Base-by-base conservation (phyloP, 2,888 invertebrate genomes). In the Ditula angustiorana region DNA sequence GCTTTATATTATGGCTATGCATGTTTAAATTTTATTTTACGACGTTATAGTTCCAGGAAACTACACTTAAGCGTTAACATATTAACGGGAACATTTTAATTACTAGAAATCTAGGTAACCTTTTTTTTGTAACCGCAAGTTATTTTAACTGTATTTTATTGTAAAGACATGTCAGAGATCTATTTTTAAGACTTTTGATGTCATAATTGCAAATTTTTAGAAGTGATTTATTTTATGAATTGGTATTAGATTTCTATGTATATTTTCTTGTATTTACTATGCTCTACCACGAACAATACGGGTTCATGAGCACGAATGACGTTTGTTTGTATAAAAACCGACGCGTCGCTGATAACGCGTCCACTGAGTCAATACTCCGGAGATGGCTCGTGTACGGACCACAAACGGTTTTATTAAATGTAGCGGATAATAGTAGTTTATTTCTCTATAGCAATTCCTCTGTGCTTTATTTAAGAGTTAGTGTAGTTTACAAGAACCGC, bases 221-320 rank as follows among this genome's bases (percentile, higher is more conserved):
- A 62, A 62, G 21, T 23, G 49, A 5, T 37, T 19, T 41, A 52
- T 60, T 44, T 52, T 60, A 52, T 60, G 52, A 41, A 44, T 58
- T 60, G 60, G 30, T 16, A 8, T 28, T 21, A 28, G 47, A 21
- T 61, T 56, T 56, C 11, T 61, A 49, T 47, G 8, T 30, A 41
- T 41, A 37, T 37, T 37, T 37, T 10, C 8, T 41, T 8, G 49
- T 63, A 63, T 57, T 57, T 24, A 44, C 24, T 16, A 44, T 24
- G 19, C 41, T 57, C 33, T 63, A 50, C 57, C 50, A 50, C n/a
- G 41, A 63, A 62, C 8, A 30, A 11, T 49, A 24, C 47, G 24
- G 35, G 24, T 26, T 19, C 21, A 11, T 4, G 10, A 5, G 62
- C 57, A 44, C 30, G 21, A 21, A 26, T 57, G 57, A 49, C 47